phyloP scores from a whole-genome alignment of 2,888 invertebrate genomes.

The Aleiodes testaceus region DNA sequence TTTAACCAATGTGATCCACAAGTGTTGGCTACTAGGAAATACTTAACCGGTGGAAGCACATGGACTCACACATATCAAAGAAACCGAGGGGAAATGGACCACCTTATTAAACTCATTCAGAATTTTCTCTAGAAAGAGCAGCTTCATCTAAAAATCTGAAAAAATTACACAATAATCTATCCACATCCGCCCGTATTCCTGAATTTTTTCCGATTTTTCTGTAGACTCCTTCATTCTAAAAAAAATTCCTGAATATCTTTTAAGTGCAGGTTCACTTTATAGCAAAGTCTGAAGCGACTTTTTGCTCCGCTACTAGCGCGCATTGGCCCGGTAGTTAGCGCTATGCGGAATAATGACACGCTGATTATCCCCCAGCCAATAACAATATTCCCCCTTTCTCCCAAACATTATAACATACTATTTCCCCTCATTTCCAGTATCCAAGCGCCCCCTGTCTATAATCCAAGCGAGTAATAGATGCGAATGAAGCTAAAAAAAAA shows the following conservation, averaged over 20 bases:
- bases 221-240: no score
- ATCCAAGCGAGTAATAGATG: neutral
- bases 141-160: no score
- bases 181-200: no score
- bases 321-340: conserved; percentile 43
- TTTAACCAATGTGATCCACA: conserved; percentile 7
- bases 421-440: neutral
- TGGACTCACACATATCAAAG: conserved; percentile 27
- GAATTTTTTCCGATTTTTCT: no score
- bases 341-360: conserved; percentile 48
- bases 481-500: neutral
- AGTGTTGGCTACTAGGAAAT: conserved; percentile 52
- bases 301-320: no score
- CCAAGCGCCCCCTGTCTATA: neutral
- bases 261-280: no score
- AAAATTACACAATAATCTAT: no score
- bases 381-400: conserved; percentile 26
- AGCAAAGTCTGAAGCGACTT: no score
- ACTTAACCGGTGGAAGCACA: conserved; percentile 44
- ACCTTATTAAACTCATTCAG: no score
- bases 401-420: neutral
- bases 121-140: no score
- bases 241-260: no score
- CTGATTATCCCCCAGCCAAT: conserved; percentile 47
- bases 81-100: no score